A percentile compares a stretch with the other conserved stretches of the same genome.
These are phyloP conservation scores for Ammospiza nelsoni DNA, from an alignment of 2,113 vertebrate genomes.

Conservation along the genomic window DNA sequence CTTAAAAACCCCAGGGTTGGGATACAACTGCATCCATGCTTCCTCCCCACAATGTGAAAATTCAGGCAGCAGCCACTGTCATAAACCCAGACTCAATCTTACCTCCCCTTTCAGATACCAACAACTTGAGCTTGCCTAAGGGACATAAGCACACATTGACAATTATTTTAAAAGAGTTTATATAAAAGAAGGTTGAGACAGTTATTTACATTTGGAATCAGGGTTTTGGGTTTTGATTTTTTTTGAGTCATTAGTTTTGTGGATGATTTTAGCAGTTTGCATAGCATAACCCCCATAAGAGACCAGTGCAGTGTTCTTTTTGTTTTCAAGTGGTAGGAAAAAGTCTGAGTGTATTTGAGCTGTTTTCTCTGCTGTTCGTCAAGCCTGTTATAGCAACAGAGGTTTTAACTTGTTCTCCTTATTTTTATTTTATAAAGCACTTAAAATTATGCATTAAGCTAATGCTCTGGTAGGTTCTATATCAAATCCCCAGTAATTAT, in stretches of 20 bases:
- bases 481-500: background rate
- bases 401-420: background rate
- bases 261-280: background rate
- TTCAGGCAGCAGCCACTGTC: background rate
- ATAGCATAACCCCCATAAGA: background rate
- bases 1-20: background rate
- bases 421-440: background rate
- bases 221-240: background rate
- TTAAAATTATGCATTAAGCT: background rate
- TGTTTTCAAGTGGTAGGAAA: background rate
- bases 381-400: background rate
- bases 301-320: background rate
- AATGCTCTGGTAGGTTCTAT: background rate
- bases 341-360: background rate
- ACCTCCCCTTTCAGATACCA: background rate
- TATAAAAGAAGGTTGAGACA: background rate
- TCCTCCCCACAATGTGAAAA: background rate
- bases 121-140: background rate
- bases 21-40: background rate
- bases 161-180: background rate
- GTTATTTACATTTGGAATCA: background rate
- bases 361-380: slow-evolving; percentile 1
- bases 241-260: background rate
- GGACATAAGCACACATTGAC: background rate
- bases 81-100: background rate